Evolutionary conservation across 2,888 invertebrate species (phyloP), one percentile per base, ranked within the genome.

Genomic region (Himalopsyche kuldschensis): DNA sequence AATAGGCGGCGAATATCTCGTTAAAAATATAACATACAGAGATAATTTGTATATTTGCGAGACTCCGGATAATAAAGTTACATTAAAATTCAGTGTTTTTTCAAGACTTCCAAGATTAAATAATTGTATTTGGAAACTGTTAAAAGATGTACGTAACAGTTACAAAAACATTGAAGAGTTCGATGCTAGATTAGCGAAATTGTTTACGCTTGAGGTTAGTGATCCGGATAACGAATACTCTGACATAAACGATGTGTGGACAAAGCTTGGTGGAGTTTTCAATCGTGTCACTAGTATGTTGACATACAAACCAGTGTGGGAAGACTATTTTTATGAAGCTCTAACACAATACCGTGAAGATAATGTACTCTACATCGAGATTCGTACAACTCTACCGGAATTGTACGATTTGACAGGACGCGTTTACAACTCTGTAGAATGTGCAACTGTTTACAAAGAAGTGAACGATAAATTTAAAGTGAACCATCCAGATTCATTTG

Each of bases 331-430:
- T 87, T 94, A 94, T 86, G 93, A 93, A 84, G 93, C 93, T 0
- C 88, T 96, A 0, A 89, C 90, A 84, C 93, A 94, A 84, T 92
- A 94, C 80, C 91, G 92, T 87, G 92, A 93, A 5, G 95, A 96
- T 87, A 95, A 95, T 82, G 91, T 96, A 0, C 92, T 94, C 89
- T 96, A 95, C 86, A 87, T 95, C 27, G 96, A 96, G 89, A 89
- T 96, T 2, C 90, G 96, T 79, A 92, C 94, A n/a, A 89, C 93
- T 0, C 88, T 96, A 31, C 94, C 94, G 0, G 87, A 89, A 87
- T 89, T 95, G 0, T 96, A 95, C 87, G 95, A 95, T 85, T 88
- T 95, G 55, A 92, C 95, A 78, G 95, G 94, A 0, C 93, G 91
- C 0, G 86, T 87, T 0, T 93, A 94, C 85, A 90, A 90, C 0